Percentiles rank a stretch among this genome's conserved stretches.
Evolutionary conservation across 23 tunicate genomes (phyloP).

Genomic region (Pegea sp.): DNA sequence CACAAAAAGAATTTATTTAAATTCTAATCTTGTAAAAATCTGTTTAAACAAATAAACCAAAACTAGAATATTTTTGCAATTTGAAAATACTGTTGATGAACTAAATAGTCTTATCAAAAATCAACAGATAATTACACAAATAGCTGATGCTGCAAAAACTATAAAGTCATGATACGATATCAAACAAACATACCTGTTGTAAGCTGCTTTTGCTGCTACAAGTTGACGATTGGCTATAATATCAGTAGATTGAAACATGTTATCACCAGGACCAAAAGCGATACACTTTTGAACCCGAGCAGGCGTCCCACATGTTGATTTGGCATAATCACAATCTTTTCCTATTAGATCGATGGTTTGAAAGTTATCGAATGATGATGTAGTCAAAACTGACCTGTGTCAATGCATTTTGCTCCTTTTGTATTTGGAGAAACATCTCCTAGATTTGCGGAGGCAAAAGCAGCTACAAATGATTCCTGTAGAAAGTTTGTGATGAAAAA

Average conservation of each 20-base stretch:
- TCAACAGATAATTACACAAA: too few species aligned
- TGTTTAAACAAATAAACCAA: too few species aligned
- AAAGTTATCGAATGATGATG: too few species aligned
- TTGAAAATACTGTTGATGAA: too few species aligned
- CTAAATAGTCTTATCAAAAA: too few species aligned
- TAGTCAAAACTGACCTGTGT: conserved; percentile 25
- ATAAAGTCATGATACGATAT: too few species aligned
- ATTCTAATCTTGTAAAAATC: too few species aligned
- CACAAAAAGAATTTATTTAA: too few species aligned
- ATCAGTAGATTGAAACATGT: conserved; percentile 92
- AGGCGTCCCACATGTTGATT: conserved; percentile 66
- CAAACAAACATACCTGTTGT: background rate
- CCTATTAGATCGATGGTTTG: too few species aligned
- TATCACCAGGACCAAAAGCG: conserved; percentile 72
- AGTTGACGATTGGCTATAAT: conserved; percentile 61
- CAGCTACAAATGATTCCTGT: conserved; percentile 72
- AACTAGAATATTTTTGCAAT: too few species aligned
- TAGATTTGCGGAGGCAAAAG: conserved; percentile 88
- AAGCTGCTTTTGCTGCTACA: conserved; percentile 22
- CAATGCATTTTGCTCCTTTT: conserved; percentile 71
- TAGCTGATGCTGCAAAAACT: too few species aligned
- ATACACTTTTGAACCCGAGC: conserved; percentile 75
- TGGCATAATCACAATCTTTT: conserved; percentile 46
- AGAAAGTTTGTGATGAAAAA: background rate
- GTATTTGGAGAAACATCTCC: conserved; percentile 97